A percentile compares a stretch with the other conserved stretches of the same genome.
These are phyloP conservation scores for Macropis europaea DNA, from an alignment of 2,888 invertebrate genomes.

Conservation along the genomic window DNA sequence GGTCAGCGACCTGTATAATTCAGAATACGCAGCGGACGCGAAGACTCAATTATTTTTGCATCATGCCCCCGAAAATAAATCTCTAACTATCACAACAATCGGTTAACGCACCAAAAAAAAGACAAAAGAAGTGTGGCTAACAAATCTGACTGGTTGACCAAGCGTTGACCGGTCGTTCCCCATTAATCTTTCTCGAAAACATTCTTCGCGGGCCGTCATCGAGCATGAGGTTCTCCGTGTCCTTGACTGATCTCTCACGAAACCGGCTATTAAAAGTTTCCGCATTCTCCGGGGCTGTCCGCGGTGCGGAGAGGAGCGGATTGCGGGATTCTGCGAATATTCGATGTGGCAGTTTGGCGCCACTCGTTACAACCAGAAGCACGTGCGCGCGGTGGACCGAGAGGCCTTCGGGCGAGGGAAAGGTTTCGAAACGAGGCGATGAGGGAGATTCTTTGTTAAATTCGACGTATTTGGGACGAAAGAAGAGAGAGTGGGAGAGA, in stretches of 20 bases:
- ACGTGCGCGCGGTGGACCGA: slow-evolving; percentile 23
- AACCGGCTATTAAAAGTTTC: slow-evolving; percentile 58
- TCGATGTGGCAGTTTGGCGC: slow-evolving; percentile 61
- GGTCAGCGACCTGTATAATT: too few species aligned
- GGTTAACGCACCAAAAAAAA: too few species aligned
- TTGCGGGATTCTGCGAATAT: slow-evolving; percentile 33
- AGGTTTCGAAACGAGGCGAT: background rate
- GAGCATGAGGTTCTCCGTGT: slow-evolving; percentile 6
- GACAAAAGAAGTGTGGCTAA: too few species aligned
- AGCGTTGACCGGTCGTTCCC: background rate
- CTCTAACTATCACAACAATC: too few species aligned
- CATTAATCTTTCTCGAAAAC: background rate
- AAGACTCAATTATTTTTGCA: too few species aligned
- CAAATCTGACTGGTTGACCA: background rate
- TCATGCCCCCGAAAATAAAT: too few species aligned
- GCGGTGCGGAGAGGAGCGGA: slow-evolving; percentile 3
- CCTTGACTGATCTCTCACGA: slow-evolving; percentile 45
- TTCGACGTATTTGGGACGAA: background rate
- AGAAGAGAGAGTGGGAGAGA: background rate
- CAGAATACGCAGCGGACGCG: too few species aligned
- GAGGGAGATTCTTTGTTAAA: slow-evolving; percentile 4
- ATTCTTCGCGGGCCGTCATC: background rate
- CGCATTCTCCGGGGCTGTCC: too few species aligned
- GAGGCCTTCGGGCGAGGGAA: background rate
- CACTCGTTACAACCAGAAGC: slow-evolving; percentile 49